Conservation (phyloP, 2,797 vertebrate species). For the Melanotaenia parkinsoni region DNA sequence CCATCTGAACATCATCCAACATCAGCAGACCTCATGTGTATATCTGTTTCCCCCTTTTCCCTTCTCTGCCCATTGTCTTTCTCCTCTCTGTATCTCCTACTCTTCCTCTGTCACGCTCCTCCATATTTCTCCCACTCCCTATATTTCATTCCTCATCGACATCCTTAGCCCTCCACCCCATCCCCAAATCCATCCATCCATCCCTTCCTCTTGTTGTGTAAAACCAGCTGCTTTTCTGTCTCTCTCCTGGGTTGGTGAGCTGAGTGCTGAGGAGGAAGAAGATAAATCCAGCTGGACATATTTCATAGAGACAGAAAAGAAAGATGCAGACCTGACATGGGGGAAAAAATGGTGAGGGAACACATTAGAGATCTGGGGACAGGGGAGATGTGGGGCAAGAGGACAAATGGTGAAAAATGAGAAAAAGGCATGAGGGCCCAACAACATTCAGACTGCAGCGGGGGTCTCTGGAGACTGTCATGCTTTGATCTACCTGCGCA, state of each 20-base stretch:
- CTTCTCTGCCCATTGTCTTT: conserved; percentile 9
- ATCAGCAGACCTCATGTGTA: conserved; percentile 8
- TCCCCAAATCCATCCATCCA: conserved; percentile 26
- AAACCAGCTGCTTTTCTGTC: conserved; percentile 64
- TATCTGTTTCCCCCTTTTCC: not conserved
- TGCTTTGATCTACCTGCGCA: conserved; percentile 72
- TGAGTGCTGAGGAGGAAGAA: conserved; percentile 50
- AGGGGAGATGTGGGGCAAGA: conserved; percentile 7
- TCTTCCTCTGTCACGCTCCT: conserved; percentile 30
- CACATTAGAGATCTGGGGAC: conserved; percentile 27
- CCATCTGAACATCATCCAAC: not conserved
- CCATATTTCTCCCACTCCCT: conserved; percentile 40
- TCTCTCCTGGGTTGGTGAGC: conserved; percentile 58
- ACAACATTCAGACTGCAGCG: conserved; percentile 66
- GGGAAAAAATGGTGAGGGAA: not conserved
- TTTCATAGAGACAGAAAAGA: conserved; percentile 58
- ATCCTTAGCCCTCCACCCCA: conserved; percentile 1
- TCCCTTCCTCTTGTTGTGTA: conserved; percentile 40
- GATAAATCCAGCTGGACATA: conserved; percentile 68
- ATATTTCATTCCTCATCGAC: conserved; percentile 44
- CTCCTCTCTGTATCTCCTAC: conserved; percentile 21
- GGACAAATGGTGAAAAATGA: conserved; percentile 8
- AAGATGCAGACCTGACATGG: not conserved
- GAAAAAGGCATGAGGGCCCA: conserved; percentile 2
- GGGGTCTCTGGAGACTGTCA: conserved; percentile 51